Conservation (phyloP, 2,888 invertebrate species). For the Sinohyriopsis cumingii region DNA sequence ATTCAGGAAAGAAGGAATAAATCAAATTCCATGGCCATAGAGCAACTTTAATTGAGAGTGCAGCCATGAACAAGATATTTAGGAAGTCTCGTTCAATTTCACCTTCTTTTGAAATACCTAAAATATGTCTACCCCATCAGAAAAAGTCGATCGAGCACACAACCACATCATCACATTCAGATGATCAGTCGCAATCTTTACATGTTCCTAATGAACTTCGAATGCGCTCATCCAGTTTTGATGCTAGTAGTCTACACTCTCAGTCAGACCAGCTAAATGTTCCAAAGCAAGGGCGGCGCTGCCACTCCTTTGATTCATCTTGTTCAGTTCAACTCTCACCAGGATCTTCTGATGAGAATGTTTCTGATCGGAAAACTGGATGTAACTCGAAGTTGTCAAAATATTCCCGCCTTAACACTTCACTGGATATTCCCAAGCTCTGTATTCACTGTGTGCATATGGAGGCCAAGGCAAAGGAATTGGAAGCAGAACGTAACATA, state of each 20-base stretch:
- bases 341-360: conserved; percentile 56
- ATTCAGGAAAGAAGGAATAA: background rate
- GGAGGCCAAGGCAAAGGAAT: conserved; percentile 51
- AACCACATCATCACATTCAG: conserved; percentile 37
- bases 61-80: conserved; percentile 52
- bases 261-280: conserved; percentile 36
- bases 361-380: conserved; percentile 47
- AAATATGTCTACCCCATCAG: conserved; percentile 57
- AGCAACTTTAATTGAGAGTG: background rate
- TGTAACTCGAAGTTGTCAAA: conserved; percentile 32
- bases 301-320: conserved; percentile 59
- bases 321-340: conserved; percentile 26
- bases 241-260: conserved; percentile 52
- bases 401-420: conserved; percentile 50
- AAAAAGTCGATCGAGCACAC: conserved; percentile 37
- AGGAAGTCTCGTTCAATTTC: conserved; percentile 54
- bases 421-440: conserved; percentile 65
- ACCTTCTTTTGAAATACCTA: conserved; percentile 62
- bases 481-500: conserved; percentile 19
- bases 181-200: conserved; percentile 22
- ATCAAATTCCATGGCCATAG: background rate
- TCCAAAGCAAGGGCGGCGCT: conserved; percentile 45
- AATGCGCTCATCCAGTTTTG: conserved; percentile 63
- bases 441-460: conserved; percentile 68
- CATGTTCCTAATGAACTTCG: conserved; percentile 56